Percentiles rank a stretch among this genome's conserved stretches.
Conservation (phyloP, 2,113 vertebrate species). For the Hippotragus niger region DNA sequence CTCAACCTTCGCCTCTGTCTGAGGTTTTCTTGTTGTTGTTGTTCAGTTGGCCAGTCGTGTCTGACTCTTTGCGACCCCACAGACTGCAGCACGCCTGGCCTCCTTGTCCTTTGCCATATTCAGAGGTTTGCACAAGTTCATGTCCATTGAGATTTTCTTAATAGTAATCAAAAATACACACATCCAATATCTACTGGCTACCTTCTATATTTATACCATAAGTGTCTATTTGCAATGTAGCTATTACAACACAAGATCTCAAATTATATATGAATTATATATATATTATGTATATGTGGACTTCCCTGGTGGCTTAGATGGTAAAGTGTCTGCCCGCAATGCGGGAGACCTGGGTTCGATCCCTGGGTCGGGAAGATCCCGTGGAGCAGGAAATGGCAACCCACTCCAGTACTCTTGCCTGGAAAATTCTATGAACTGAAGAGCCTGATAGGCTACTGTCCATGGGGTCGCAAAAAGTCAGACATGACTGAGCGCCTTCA, state of each 20-base stretch:
- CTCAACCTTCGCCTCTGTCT: background rate
- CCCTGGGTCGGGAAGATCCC: too few species aligned
- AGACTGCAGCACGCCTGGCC: background rate
- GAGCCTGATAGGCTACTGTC: too few species aligned
- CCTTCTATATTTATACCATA: background rate
- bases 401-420: too few species aligned
- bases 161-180: background rate
- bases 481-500: too few species aligned
- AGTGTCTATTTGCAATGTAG: background rate
- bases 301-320: too few species aligned
- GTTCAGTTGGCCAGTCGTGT: background rate
- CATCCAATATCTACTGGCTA: background rate
- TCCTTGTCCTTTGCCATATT: background rate
- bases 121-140: background rate
- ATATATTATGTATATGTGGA: background rate
- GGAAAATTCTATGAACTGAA: too few species aligned
- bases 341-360: too few species aligned
- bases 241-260: background rate
- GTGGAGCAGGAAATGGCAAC: too few species aligned
- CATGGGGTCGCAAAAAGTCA: too few species aligned
- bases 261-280: background rate
- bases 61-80: rapidly evolving
- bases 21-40: background rate
- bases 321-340: too few species aligned
- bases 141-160: background rate